phyloP scores from a whole-genome alignment of 2,888 invertebrate genomes.

The Ceriagrion tenellum region DNA sequence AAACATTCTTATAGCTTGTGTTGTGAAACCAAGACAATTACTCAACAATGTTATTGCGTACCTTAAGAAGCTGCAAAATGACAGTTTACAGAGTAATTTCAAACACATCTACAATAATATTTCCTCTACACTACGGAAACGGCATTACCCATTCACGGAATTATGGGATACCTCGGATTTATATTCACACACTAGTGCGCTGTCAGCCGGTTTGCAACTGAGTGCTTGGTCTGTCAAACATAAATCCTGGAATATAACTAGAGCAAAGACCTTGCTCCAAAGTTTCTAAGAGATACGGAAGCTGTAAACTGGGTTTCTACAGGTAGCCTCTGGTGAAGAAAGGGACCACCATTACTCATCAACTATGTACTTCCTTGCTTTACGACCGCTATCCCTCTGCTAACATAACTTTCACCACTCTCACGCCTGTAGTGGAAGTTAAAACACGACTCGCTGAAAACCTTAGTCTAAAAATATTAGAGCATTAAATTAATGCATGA shows the following conservation, averaged over 20 bases:
- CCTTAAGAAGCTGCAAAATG: no score
- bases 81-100: no score
- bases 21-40: no score
- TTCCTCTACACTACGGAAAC: no score
- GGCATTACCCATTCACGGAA: no score
- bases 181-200: no score
- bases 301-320: not conserved
- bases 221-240: not conserved
- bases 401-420: not conserved
- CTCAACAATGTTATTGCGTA: no score
- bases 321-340: not conserved
- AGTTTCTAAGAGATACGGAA: not conserved
- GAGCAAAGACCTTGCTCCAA: not conserved
- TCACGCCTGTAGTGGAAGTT: not conserved
- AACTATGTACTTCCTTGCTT: not conserved
- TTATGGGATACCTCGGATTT: no score
- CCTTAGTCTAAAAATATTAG: not conserved
- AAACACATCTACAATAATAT: no score
- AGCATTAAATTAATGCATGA: not conserved
- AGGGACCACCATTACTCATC: not conserved
- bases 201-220: no score
- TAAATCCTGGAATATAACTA: not conserved
- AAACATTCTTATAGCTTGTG: no score
- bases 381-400: not conserved
- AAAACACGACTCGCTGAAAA: not conserved